phyloP scores from a whole-genome alignment of 2,888 invertebrate species.

The Acronicta leporina region DNA sequence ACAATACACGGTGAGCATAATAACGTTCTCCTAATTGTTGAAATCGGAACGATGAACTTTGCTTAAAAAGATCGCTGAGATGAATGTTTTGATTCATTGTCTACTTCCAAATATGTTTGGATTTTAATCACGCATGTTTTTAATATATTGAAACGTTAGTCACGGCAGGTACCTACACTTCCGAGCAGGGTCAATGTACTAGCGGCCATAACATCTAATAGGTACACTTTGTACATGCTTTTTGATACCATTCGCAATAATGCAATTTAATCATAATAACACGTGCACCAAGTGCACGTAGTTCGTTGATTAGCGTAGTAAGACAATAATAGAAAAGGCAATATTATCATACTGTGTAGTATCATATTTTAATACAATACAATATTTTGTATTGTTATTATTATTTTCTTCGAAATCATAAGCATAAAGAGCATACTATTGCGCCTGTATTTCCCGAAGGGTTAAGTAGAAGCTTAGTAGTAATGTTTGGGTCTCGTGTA shows the following conservation, averaged over 20 bases:
- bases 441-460: too few species aligned
- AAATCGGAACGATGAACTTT: constrained; percentile 50
- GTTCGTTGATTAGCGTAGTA: constrained; percentile 21
- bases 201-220: constrained; percentile 48
- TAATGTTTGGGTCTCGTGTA: too few species aligned
- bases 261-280: constrained; percentile 46
- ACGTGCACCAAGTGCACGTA: constrained; percentile 39
- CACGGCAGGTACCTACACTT: constrained; percentile 53
- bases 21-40: constrained; percentile 1
- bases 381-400: too few species aligned
- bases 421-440: too few species aligned
- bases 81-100: constrained; percentile 59
- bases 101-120: constrained; percentile 57
- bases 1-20: not conserved
- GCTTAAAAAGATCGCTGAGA: constrained; percentile 40
- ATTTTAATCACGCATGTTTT: constrained; percentile 56
- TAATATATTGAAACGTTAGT: constrained; percentile 53
- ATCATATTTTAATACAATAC: too few species aligned
- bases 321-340: not conserved
- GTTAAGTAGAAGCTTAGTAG: too few species aligned
- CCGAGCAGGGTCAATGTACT: constrained; percentile 65
- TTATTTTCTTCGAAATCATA: too few species aligned
- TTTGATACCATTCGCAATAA: constrained; percentile 56
- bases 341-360: too few species aligned
- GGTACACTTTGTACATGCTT: constrained; percentile 48